Conservation (phyloP, 2,113 vertebrate species). For the Dipodomys spectabilis region DNA sequence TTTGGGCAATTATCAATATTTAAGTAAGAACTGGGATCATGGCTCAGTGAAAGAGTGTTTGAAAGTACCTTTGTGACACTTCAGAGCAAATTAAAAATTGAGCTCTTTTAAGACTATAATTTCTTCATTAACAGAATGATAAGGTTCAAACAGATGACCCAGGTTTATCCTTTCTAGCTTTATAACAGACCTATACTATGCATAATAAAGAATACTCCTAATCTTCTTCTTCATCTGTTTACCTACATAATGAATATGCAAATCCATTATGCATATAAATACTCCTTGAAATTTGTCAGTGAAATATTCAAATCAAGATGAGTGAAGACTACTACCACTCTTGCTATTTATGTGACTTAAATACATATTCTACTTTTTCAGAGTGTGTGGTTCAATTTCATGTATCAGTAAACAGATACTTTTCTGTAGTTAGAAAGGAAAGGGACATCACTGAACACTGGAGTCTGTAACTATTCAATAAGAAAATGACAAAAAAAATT, state of each 20-base stretch:
- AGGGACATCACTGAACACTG: background rate
- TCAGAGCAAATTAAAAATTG: background rate
- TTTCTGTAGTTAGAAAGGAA: background rate
- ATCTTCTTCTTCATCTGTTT: background rate
- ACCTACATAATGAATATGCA: background rate
- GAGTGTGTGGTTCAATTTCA: background rate
- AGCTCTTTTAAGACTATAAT: background rate
- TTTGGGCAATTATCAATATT: background rate
- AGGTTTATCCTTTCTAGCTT: background rate
- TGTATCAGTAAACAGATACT: background rate
- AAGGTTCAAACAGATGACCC: background rate
- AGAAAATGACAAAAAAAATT: background rate
- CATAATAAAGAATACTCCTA: background rate
- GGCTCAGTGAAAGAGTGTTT: background rate
- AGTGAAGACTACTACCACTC: background rate
- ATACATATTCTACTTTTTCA: background rate
- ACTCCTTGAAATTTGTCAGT: background rate
- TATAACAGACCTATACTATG: background rate
- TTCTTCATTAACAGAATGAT: background rate
- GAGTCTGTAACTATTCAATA: background rate
- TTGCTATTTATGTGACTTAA: background rate
- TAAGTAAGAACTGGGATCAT: too few relatives aligned
- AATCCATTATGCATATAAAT: background rate
- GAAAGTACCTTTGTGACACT: background rate
- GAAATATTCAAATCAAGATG: background rate